Evolutionary conservation across 1,140 invertebrate species (phyloP), one percentile per base, ranked within the genome.

Genomic region (Chymomyza costata): DNA sequence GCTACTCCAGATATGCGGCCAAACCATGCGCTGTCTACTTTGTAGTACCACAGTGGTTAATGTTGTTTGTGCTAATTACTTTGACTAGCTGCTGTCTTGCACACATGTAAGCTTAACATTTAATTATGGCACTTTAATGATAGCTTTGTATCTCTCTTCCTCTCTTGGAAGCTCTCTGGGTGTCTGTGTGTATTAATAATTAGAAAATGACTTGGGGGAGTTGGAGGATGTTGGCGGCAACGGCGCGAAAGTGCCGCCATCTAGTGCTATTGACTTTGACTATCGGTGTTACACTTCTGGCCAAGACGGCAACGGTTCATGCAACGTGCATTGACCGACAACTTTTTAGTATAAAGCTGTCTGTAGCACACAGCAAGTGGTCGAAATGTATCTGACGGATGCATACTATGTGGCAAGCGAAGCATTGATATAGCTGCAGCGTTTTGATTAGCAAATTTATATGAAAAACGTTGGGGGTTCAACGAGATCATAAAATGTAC

Each of bases 81-180:
- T 59, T 38, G 74, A 80, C 73, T 70, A 63, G 67, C 44, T 65
- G 64, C 64, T n/a, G n/a, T n/a, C n/a, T 8, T 54, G 66, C 66
- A 63, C 66, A 63, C 66, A 54, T 80, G 71, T 80, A 66, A 66
- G 71, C 63, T 57, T 64, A 71, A 78, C 73, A 80, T 78, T 78
- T 78, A 78, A 78, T 80, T 78, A 78, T 78, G 66, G 73, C 71
- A 70, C 76, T 66, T 78, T 76, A 78, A 76, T 76, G 70, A 76
- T 55, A 71, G 60, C 51, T 56, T 41, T 28, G 25, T 18, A 25
- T 32, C 54, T 10, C 34, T 6, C 14, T 14, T 25, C 15, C 16
- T 40, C 48, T 39, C 41, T 50, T 6, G 13, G 43, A 17, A 34
- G 50, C 13, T 14, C 13, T 48, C 28, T 37, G 34, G 34, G 17